Conservation (phyloP, 2,888 invertebrate species). For the Mayetiola destructor region DNA sequence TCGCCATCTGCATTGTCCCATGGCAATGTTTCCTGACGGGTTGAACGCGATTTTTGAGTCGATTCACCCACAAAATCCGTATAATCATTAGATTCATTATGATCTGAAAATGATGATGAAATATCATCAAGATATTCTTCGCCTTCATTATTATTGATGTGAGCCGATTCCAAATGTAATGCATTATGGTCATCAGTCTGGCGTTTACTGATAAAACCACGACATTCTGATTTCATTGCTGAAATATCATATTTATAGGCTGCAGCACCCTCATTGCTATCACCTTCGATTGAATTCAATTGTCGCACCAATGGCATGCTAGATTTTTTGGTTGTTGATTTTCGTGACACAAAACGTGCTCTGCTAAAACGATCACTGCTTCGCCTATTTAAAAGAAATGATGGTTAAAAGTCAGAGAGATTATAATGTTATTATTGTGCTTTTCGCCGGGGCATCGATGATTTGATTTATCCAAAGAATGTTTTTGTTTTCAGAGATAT, state of each 20-base stretch:
- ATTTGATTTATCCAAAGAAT: too few relatives aligned
- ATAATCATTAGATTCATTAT: slow-evolving; percentile 13
- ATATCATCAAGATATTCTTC: not conserved
- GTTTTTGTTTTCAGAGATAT: too few relatives aligned
- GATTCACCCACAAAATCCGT: slow-evolving; percentile 14
- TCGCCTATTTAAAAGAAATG: too few relatives aligned
- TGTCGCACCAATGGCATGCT: slow-evolving; percentile 15
- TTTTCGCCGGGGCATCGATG: too few relatives aligned
- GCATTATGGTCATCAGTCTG: not conserved
- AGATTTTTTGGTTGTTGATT: slow-evolving; percentile 26
- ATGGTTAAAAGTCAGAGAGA: slow-evolving; percentile 31
- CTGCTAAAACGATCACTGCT: slow-evolving; percentile 49
- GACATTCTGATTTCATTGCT: slow-evolving; percentile 31
- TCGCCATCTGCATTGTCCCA: slow-evolving; percentile 31
- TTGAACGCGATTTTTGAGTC: slow-evolving; percentile 16
- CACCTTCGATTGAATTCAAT: slow-evolving; percentile 17
- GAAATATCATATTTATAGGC: slow-evolving; percentile 35
- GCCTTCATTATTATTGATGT: not conserved
- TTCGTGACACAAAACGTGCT: slow-evolving; percentile 42
- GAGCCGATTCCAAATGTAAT: not conserved
- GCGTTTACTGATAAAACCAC: slow-evolving; percentile 30
- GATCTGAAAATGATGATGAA: not conserved
- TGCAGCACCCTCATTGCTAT: slow-evolving; percentile 30
- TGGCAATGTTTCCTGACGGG: slow-evolving; percentile 30
- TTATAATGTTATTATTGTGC: not conserved